Evolutionary conservation across 2,797 vertebrate species (phyloP), one percentile per base, ranked within the genome.

Genomic region (Orestias chungarensis): DNA sequence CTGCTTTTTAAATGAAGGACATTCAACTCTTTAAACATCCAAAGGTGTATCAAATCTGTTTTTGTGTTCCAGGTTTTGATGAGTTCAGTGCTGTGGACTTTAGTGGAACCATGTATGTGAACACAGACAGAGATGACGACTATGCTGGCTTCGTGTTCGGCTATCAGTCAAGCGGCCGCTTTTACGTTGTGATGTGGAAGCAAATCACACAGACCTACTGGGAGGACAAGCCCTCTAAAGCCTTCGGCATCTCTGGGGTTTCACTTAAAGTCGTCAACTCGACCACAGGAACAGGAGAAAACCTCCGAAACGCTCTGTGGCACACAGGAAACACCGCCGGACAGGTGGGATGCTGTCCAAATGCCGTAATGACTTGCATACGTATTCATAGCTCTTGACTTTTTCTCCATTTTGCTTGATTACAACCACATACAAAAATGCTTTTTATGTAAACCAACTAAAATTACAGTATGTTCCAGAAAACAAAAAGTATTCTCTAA

Each of bases 151-250:
- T 99, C 65, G 98, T 99, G 69, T 99, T 99, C 9, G 96, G 97
- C 84, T 99, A 99, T 92, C 98, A 99, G 91, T 99, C 98, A 6
- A 99, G 98, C 78, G 96, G 95, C 54, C 96, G 97, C 14, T 99
- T 99, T 86, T 99, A 99, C 0, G 98, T 99, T 49, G 95, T 99
- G 12, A 99, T 99, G 98, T 99, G 98, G 98, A 99, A 99, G 88
- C 98, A 99, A 90, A 97, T 99, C 79, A 99, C 98, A 3, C 98
- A 99, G 93, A 99, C 98, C 0, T 99, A 99, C 90, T 99, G 98
- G 98, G 97, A 99, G 61, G 95, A 98, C 81, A 96, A 97, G 80
- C 98, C 98, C 52, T 98, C 98, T 17, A 96, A 96, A 70, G 98
- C 98, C 3, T 97, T 99, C 2, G 98, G 98, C 73, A 97, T 99